These are phyloP conservation scores for Cartodere bifasciata DNA, from an alignment of 2,888 invertebrate species.

Conservation along the genomic window DNA sequence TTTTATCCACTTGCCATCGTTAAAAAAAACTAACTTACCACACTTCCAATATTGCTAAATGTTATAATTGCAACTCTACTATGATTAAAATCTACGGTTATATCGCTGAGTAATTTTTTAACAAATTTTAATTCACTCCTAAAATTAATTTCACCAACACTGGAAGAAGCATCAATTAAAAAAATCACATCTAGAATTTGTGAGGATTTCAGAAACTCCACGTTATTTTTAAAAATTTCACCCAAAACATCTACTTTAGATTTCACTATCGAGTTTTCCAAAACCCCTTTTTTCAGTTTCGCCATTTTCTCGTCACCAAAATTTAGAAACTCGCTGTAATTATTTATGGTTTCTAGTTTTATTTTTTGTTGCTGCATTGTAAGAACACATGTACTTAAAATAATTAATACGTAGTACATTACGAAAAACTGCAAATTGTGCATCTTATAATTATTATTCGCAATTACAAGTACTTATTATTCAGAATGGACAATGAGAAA, in stretches of 20 bases:
- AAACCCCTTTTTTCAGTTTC: conserved; percentile 19
- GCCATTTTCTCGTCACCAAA: conserved; percentile 29
- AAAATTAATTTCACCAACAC: conserved; percentile 53
- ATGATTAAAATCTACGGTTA: conserved; percentile 48
- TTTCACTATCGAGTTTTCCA: conserved; percentile 34
- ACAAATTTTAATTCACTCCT: conserved; percentile 54
- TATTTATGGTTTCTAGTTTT: conserved; percentile 13
- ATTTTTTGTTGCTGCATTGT: conserved; percentile 1
- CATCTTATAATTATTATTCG: too few relatives aligned
- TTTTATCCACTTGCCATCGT: too few relatives aligned
- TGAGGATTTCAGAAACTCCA: conserved; percentile 36
- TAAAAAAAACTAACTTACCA: conserved; percentile 35
- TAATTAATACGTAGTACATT: neutral
- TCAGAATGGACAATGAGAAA: too few relatives aligned
- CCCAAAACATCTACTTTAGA: conserved; percentile 43
- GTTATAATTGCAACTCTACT: conserved; percentile 53
- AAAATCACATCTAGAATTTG: conserved; percentile 47
- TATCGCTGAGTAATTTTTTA: conserved; percentile 49
- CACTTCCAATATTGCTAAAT: conserved; percentile 46
- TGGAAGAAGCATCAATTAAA: conserved; percentile 55
- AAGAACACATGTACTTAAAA: neutral
- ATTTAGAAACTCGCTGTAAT: conserved; percentile 31
- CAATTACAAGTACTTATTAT: too few relatives aligned
- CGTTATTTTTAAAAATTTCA: conserved; percentile 40
- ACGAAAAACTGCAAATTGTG: too few relatives aligned